Evolutionary conservation across 2,113 vertebrate genomes (phyloP).

Genomic region (Elanus axillaris): DNA sequence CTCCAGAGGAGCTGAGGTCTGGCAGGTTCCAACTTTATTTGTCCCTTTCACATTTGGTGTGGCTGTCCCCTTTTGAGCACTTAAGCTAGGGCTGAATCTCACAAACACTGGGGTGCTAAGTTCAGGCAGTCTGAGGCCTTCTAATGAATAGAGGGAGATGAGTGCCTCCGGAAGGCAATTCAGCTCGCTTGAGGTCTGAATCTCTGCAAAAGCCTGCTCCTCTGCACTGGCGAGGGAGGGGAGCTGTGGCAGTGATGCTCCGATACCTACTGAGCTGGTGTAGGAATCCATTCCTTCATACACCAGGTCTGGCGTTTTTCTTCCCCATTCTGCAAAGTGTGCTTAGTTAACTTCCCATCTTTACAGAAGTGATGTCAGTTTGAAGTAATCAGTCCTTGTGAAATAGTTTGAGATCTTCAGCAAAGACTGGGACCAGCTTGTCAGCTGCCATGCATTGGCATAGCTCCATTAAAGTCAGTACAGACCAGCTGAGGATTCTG

Average conservation of each 20-base stretch:
- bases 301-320: not conserved
- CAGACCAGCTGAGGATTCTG: conserved; percentile 53
- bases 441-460: not conserved
- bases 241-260: rapidly evolving
- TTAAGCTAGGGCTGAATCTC: not conserved
- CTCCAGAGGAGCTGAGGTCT: not conserved
- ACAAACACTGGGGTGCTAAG: not conserved
- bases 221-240: not conserved
- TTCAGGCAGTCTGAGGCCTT: not conserved
- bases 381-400: not conserved
- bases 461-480: conserved; percentile 8
- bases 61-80: not conserved
- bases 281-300: not conserved
- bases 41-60: not conserved
- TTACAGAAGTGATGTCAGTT: not conserved
- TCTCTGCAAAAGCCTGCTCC: not conserved
- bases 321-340: not conserved
- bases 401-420: not conserved
- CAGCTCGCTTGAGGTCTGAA: not conserved
- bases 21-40: not conserved
- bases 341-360: not conserved
- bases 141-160: not conserved
- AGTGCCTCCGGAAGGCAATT: not conserved
- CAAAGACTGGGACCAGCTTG: not conserved
- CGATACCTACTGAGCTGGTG: rapidly evolving